Base-by-base conservation (phyloP, 2,113 vertebrate genomes). In the Turdus rufiventris region DNA sequence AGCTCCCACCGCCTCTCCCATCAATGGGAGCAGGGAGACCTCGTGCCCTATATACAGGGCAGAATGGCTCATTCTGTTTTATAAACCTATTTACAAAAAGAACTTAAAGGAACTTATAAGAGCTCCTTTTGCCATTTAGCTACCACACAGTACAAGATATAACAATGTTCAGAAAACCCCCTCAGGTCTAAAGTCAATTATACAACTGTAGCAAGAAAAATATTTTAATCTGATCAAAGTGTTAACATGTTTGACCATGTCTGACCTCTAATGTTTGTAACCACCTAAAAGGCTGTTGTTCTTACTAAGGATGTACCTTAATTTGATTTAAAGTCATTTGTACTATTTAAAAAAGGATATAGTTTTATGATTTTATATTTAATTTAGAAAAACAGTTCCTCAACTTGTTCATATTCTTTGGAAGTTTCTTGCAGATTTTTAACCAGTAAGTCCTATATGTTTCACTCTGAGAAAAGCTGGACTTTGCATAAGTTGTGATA, bases 211-310 rank as follows among this genome's bases (percentile, higher is more conserved):
- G 93, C 96, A 96, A 96, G 95, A 94, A 97, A 96, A 96, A 96
- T 94, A 94, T 94, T 95, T 97, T 97, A 97, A 97, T 91, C 97
- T 97, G 96, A 97, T 96, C 94, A 97, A 97, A 97, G 96, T 95
- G 96, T 97, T 96, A 96, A 97, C 97, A 97, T 96, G 97, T 97
- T 97, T 96, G 93, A 97, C 95, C 94, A 97, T 96, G 97, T 97
- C 96, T 96, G 93, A 97, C 95, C 94, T 96, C 92, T 95, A 86
- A 96, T 86, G 92, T 94, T 93, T 96, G 87, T 94, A 97, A 97
- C 96, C 95, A 97, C 96, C 96, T 97, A 85, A 97, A 97, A 97
- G 96, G 75, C 70, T 94, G 85, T 88, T 76, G 65, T 82, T 97
- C 61, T 88, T 57, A 91, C 90, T 87, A 79, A 94, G 93, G 91